Evolutionary conservation across 2,888 invertebrate genomes (phyloP), one percentile per base, ranked within the genome.

Genomic region (Cyclophora albipunctata): DNA sequence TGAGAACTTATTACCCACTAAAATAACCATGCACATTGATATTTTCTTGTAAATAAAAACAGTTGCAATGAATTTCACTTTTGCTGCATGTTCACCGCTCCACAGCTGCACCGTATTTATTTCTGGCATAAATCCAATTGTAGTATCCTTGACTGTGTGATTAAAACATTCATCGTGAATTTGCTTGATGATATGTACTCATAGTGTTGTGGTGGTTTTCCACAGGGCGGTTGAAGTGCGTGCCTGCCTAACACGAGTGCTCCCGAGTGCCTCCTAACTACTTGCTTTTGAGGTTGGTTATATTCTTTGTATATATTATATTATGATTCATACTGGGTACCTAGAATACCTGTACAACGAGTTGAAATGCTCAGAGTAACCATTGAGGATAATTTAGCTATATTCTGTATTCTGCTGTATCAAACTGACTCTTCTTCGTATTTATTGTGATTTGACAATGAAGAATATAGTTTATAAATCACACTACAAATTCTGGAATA

Each of bases 221-320:
- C 84, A 75, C 87, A 87, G 88, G 86, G 78, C 60, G 71, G 78
- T 86, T 87, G 88, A 87, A 72, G 73, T 72, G 73, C 78, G 78
- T 80, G 81, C 74, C 78, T 76, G 69, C 67, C 68, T 81, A 80
- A 81, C 80, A 72, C 72, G 75, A 79, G 82, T 84, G 82, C 73
- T 77, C 81, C 82, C 58, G 84, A 81, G 84, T 86, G 83, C 78
- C 77, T 74, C 71, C 69, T 88, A 87, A 88, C 81, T 59, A 86
- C 85, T 85, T 86, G 86, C 73, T 83, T 87, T 81, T 81, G 82
- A 88, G 88, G 88, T 88, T 82, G 86, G 88, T 87, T 61, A 54
- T 55, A 55, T 59, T 55, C 59, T 68, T 63, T 20, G 4, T 43
- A 43, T 62, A 58, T 62, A 61, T 63, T 59, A 20, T 20, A 20